Evolutionary conservation across 1,140 invertebrate species (phyloP).

Genomic region (Solen grandis): DNA sequence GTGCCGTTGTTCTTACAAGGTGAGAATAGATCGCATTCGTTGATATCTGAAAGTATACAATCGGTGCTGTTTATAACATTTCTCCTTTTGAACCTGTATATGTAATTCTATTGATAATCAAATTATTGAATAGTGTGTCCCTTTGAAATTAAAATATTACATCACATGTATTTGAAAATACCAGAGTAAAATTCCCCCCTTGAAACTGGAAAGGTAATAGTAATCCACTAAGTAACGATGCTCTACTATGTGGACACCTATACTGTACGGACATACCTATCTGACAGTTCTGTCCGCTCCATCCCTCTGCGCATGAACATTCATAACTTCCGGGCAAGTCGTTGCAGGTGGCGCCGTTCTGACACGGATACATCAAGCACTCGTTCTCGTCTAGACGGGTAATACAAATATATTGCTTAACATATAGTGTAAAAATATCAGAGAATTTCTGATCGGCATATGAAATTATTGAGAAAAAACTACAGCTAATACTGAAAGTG

Average conservation of each 20-base stretch:
- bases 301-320: slow-evolving; percentile 67
- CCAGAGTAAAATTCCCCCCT: too few relatives aligned
- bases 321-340: slow-evolving; percentile 60
- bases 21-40: slow-evolving; percentile 57
- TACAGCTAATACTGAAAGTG: too few relatives aligned
- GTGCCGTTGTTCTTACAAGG: slow-evolving; percentile 79
- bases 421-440: neutral
- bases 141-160: too few relatives aligned
- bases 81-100: too few relatives aligned
- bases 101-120: too few relatives aligned
- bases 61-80: too few relatives aligned
- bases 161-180: too few relatives aligned
- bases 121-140: too few relatives aligned
- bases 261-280: slow-evolving; percentile 49
- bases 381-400: slow-evolving; percentile 57
- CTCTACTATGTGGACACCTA: too few relatives aligned
- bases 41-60: slow-evolving; percentile 59
- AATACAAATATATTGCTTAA: neutral
- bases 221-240: too few relatives aligned
- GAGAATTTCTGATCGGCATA: neutral
- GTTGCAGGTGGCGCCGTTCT: slow-evolving; percentile 60
- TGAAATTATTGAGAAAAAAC: too few relatives aligned
- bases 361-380: slow-evolving; percentile 58
- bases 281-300: slow-evolving; percentile 55
- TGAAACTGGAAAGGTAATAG: too few relatives aligned